phyloP scores from a whole-genome alignment of 2,797 vertebrate genomes.

The Philypnodon macrostomus region DNA sequence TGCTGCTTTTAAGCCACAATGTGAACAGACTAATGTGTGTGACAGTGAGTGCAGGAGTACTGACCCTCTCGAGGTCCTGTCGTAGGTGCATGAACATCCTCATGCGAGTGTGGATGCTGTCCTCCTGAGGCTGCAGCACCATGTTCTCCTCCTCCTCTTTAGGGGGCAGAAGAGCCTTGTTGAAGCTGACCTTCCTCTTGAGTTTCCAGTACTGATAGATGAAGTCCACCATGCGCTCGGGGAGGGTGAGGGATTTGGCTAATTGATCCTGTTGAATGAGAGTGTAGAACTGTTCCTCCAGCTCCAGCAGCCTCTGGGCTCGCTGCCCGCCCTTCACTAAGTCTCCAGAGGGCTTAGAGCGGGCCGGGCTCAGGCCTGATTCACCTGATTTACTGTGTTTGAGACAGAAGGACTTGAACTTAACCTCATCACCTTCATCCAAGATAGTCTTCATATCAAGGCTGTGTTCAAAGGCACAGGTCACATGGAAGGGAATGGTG shows the following conservation, averaged over 20 bases:
- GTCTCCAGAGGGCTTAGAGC: slow-evolving; percentile 82
- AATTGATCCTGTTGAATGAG: slow-evolving; percentile 86
- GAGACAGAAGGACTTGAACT: slow-evolving; percentile 95
- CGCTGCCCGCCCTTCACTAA: slow-evolving; percentile 86
- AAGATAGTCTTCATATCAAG: slow-evolving; percentile 98
- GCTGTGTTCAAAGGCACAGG: slow-evolving; percentile 96
- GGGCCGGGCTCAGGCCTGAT: slow-evolving; percentile 74
- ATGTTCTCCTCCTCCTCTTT: slow-evolving; percentile 91
- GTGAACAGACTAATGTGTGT: too few relatives aligned
- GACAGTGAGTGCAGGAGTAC: slow-evolving; percentile 25
- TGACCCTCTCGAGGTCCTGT: slow-evolving; percentile 95
- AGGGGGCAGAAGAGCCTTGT: slow-evolving; percentile 92
- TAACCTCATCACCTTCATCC: slow-evolving; percentile 95
- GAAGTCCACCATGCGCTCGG: slow-evolving; percentile 83
- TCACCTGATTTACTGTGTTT: slow-evolving; percentile 92
- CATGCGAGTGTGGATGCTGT: slow-evolving; percentile 97
- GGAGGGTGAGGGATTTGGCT: slow-evolving; percentile 79
- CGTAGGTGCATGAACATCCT: slow-evolving; percentile 99
- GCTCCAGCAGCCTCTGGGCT: slow-evolving; percentile 91
- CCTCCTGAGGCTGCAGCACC: slow-evolving; percentile 92
- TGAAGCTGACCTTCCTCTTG: slow-evolving; percentile 93
- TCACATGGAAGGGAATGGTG: slow-evolving; percentile 97
- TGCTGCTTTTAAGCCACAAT: too few relatives aligned
- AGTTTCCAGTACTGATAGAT: slow-evolving; percentile 99
- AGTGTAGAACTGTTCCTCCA: slow-evolving; percentile 93